Conservation (phyloP, 2,113 vertebrate species). For the Muscicapa adusta region DNA sequence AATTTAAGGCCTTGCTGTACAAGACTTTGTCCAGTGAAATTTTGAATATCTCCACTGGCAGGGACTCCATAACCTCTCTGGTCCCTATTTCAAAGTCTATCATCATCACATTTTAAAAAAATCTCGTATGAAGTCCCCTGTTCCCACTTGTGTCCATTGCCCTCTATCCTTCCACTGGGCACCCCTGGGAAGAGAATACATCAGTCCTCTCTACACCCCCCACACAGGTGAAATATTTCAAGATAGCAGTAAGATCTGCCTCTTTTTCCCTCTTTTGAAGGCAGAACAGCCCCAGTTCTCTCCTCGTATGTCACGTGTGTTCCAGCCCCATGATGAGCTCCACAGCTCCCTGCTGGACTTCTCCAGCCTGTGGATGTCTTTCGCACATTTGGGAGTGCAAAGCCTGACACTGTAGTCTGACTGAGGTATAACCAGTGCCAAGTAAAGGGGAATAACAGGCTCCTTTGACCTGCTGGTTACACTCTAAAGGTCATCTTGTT, state of each 20-base stretch:
- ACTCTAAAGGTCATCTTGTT: neutral
- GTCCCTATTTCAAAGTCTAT: neutral
- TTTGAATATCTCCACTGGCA: neutral
- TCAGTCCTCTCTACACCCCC: neutral
- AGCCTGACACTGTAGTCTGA: neutral
- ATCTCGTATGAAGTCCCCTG: neutral
- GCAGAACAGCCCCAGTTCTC: neutral
- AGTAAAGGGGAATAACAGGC: neutral
- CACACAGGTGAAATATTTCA: neutral
- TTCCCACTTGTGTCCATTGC: neutral
- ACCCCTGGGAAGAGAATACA: neutral
- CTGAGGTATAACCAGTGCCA: neutral
- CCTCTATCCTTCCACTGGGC: neutral
- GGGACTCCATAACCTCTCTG: neutral
- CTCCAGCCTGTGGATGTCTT: rapidly evolving
- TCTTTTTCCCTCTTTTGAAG: neutral
- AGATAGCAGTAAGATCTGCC: neutral
- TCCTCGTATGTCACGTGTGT: neutral
- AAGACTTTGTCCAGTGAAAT: neutral
- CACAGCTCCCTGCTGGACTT: neutral
- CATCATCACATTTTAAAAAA: neutral
- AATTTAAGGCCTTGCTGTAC: neutral
- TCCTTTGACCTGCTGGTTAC: neutral
- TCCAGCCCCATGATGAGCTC: neutral
- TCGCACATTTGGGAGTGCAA: neutral